These are phyloP conservation scores for Neostethus bicornis DNA, from an alignment of 2,797 vertebrate species.

Conservation along the genomic window DNA sequence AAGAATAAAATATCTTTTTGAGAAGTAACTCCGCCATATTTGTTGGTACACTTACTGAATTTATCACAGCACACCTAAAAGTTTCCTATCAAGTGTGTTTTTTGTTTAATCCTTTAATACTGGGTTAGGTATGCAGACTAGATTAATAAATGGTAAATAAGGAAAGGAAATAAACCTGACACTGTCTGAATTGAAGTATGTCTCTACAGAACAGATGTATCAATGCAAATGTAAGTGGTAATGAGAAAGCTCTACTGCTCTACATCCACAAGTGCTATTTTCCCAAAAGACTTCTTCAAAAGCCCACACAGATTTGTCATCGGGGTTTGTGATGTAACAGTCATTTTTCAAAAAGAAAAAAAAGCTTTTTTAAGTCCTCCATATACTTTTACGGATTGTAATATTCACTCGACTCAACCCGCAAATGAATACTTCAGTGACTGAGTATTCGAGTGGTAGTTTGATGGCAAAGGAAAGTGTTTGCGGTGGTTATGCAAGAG, in stretches of 20 bases:
- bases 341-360: constrained; percentile 56
- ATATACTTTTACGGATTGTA: constrained; percentile 37
- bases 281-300: constrained; percentile 58
- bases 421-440: background rate
- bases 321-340: constrained; percentile 18
- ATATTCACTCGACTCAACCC: constrained; percentile 24
- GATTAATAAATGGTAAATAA: constrained; percentile 7
- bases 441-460: constrained; percentile 9
- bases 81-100: background rate
- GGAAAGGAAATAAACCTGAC: constrained; percentile 22
- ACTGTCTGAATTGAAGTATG: constrained; percentile 3
- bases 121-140: constrained; percentile 14
- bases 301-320: constrained; percentile 60
- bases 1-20: background rate
- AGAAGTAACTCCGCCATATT: background rate
- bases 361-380: constrained; percentile 39
- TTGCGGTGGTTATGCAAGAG: constrained; percentile 3
- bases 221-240: constrained; percentile 47
- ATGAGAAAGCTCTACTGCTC: constrained; percentile 36
- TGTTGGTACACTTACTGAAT: background rate
- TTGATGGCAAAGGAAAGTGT: constrained; percentile 3
- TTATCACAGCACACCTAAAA: constrained; percentile 1
- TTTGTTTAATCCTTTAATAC: constrained; percentile 15
- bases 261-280: constrained; percentile 66
- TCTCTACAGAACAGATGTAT: constrained; percentile 32